These are phyloP conservation scores for Dynastes hyllus DNA, from an alignment of 2,888 invertebrate genomes.

Conservation along the genomic window DNA sequence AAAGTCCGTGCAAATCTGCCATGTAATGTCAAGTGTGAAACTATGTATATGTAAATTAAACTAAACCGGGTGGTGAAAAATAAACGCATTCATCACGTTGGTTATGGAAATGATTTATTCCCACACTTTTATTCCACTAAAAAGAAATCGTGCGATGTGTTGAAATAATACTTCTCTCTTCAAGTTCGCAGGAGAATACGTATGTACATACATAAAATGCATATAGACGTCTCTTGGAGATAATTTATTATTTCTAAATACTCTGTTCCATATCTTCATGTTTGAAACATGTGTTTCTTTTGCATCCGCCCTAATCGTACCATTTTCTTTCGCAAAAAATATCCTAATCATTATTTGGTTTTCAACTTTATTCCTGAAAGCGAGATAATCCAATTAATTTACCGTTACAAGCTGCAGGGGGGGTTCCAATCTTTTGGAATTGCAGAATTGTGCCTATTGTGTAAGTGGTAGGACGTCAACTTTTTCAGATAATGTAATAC, in stretches of 20 bases:
- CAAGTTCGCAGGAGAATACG: not conserved
- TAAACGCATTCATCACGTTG: not conserved
- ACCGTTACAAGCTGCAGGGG: no score
- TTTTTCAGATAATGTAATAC: no score
- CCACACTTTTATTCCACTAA: not conserved
- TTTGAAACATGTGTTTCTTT: no score
- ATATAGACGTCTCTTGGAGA: not conserved
- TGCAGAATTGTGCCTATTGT: no score
- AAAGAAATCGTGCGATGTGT: not conserved
- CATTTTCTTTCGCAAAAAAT: no score
- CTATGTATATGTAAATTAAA: not conserved
- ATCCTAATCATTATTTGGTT: no score
- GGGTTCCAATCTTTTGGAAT: no score
- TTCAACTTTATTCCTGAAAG: no score
- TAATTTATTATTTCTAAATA: not conserved
- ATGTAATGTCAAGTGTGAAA: conserved; percentile 1
- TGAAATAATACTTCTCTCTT: not conserved
- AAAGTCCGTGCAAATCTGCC: not conserved
- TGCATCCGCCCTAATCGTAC: no score
- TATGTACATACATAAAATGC: not conserved
- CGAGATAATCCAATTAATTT: no score
- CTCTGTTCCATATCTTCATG: no score
- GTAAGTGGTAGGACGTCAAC: no score
- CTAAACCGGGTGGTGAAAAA: conserved; percentile 12
- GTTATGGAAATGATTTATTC: conserved; percentile 15